These are phyloP conservation scores for Tipula confusa DNA, from an alignment of 2,888 invertebrate genomes.

Conservation along the genomic window DNA sequence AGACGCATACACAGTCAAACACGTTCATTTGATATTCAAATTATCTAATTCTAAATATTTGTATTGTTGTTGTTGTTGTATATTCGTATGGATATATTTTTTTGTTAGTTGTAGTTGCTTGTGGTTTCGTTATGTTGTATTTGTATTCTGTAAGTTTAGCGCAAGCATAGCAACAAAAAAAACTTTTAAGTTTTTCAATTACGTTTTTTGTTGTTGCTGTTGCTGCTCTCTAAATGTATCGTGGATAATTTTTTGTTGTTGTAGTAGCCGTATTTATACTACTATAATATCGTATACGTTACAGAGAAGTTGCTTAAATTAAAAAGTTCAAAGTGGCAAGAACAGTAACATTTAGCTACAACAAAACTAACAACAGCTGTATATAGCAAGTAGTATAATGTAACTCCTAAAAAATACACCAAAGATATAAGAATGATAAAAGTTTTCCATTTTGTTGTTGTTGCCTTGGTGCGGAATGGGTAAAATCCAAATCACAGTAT, in stretches of 20 bases:
- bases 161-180: constrained; percentile 5
- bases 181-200: constrained; percentile 25
- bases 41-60: background rate
- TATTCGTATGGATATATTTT: too few species aligned
- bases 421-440: background rate
- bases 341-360: background rate
- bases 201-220: too few species aligned
- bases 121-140: background rate
- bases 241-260: background rate
- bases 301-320: constrained; percentile 9
- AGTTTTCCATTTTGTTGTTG: background rate
- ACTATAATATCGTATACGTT: background rate
- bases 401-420: background rate
- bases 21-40: constrained; percentile 20
- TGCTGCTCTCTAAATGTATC: background rate
- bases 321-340: constrained; percentile 3
- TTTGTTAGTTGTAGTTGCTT: background rate
- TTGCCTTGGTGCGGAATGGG: background rate
- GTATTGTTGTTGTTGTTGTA: background rate
- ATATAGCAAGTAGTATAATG: background rate
- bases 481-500: background rate
- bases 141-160: background rate
- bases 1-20: background rate
- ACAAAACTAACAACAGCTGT: background rate
- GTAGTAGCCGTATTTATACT: background rate